Percentiles rank a stretch among this genome's conserved stretches.
Conservation (phyloP, 2,797 vertebrate species). For the Acanthurus lineatus region DNA sequence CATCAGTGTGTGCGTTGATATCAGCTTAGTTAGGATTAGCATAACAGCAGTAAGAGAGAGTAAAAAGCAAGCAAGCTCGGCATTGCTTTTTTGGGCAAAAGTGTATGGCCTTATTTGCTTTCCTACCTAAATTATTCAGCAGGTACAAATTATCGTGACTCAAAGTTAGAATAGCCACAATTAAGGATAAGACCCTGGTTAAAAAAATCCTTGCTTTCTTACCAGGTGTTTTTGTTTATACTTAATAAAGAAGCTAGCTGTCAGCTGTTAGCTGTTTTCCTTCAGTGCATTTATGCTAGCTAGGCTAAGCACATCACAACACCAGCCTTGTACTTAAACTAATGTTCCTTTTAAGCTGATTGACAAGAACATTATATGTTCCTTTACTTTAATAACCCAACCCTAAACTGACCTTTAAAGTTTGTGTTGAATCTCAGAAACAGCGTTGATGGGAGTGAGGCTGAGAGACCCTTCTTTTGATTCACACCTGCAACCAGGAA, state of each 20-base stretch:
- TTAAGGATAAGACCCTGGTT: background rate
- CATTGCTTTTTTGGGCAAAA: background rate
- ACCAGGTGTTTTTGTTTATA: background rate
- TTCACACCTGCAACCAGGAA: too few relatives aligned
- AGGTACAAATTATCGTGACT: background rate
- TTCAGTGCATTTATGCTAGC: background rate
- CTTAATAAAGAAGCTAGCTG: too few relatives aligned
- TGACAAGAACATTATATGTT: background rate
- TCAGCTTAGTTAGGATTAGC: background rate
- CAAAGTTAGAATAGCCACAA: background rate
- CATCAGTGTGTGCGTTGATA: background rate
- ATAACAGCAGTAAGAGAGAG: background rate
- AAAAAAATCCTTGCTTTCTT: background rate
- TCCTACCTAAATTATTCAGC: too few relatives aligned
- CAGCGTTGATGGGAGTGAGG: too few relatives aligned
- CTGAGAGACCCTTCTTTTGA: too few relatives aligned
- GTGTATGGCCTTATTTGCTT: background rate
- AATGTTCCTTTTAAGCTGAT: background rate
- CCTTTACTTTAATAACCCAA: background rate
- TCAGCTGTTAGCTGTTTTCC: too few relatives aligned
- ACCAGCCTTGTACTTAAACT: background rate
- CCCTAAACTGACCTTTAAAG: too few relatives aligned
- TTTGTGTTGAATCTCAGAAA: too few relatives aligned
- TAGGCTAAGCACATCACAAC: background rate
- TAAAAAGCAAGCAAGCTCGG: too few relatives aligned